phyloP scores from a whole-genome alignment of 2,888 invertebrate species.

The Belgica antarctica region DNA sequence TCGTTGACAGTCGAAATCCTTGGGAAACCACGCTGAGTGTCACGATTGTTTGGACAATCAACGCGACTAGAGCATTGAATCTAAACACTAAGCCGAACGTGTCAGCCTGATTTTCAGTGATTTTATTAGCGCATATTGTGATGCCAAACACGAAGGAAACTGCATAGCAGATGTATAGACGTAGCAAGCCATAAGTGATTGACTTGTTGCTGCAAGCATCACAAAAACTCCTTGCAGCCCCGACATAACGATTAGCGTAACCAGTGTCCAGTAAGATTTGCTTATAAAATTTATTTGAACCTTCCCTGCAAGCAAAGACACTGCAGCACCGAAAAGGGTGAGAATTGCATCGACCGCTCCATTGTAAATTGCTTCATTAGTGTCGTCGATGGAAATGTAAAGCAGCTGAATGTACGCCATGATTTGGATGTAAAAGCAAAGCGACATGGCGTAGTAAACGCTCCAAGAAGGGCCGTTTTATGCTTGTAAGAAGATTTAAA shows the following conservation, averaged over 20 bases:
- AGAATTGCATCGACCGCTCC: slow-evolving; percentile 79
- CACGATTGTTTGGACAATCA: slow-evolving; percentile 73
- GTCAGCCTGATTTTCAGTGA: slow-evolving; percentile 75
- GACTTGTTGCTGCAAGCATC: slow-evolving; percentile 59
- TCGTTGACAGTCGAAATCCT: slow-evolving; percentile 18
- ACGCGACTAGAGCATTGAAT: slow-evolving; percentile 78
- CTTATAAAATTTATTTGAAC: slow-evolving; percentile 46
- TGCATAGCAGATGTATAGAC: slow-evolving; percentile 70
- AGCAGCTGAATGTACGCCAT: slow-evolving; percentile 69
- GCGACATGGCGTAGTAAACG: slow-evolving; percentile 69
- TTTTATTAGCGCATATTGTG: slow-evolving; percentile 81
- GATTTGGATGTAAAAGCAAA: slow-evolving; percentile 70
- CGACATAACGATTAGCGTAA: slow-evolving; percentile 56
- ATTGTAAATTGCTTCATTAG: slow-evolving; percentile 58
- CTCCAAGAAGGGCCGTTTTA: slow-evolving; percentile 69
- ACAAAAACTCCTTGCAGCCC: slow-evolving; percentile 60
- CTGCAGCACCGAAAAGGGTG: slow-evolving; percentile 66
- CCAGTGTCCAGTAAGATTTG: slow-evolving; percentile 53
- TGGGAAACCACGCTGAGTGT: slow-evolving; percentile 55
- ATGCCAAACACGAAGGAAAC: slow-evolving; percentile 77
- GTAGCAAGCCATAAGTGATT: slow-evolving; percentile 70
- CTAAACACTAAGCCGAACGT: slow-evolving; percentile 90
- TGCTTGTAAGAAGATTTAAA: slow-evolving; percentile 64
- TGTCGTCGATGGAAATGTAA: slow-evolving; percentile 61
- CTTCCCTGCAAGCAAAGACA: slow-evolving; percentile 59